Conservation (phyloP, 2,797 vertebrate genomes). For the Eurystomus glaucurus region DNA sequence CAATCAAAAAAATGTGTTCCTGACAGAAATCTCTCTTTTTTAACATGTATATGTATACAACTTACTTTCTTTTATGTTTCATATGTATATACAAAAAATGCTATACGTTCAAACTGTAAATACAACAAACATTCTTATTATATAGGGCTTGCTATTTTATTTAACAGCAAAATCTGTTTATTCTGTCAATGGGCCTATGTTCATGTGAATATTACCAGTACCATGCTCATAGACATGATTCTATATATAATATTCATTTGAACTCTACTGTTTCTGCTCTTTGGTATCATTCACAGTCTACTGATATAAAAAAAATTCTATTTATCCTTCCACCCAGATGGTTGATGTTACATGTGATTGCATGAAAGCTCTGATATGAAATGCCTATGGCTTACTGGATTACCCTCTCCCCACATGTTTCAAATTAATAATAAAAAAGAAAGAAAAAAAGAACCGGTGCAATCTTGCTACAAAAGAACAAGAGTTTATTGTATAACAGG, state of each 20-base stretch:
- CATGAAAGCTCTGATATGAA: constrained; percentile 85
- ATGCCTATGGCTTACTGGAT: constrained; percentile 87
- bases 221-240: background rate
- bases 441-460: constrained; percentile 75
- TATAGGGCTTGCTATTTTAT: background rate
- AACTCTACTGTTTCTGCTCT: constrained; percentile 23
- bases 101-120: background rate
- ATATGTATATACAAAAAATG: background rate
- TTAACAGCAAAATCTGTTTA: background rate
- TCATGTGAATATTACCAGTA: background rate
- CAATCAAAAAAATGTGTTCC: background rate
- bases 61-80: background rate
- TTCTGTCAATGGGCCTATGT: background rate
- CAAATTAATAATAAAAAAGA: constrained; percentile 85
- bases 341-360: constrained; percentile 85
- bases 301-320: constrained; percentile 53
- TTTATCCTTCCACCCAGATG: constrained; percentile 82
- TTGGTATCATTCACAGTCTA: constrained; percentile 59
- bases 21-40: background rate
- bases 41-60: background rate
- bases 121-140: background rate
- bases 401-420: constrained; percentile 86
- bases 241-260: constrained; percentile 47
- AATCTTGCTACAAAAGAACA: constrained; percentile 87
- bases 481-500: constrained; percentile 86